Evolutionary conservation across 92 coral and sea anemone genomes (phyloP).

Genomic region (Porites evermanni): DNA sequence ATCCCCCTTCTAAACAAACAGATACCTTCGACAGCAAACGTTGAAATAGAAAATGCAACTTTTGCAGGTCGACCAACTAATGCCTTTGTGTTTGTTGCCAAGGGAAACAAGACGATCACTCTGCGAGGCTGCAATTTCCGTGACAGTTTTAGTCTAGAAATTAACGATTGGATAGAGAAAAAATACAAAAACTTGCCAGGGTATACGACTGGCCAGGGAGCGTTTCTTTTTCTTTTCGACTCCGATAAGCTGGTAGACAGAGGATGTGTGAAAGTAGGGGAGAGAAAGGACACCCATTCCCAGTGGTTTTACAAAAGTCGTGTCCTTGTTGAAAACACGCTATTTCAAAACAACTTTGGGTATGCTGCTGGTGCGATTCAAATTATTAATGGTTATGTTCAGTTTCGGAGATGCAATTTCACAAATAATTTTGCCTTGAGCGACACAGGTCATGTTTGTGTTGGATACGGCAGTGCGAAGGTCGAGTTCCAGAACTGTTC

Average conservation of each 20-base stretch:
- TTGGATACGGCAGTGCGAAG: conserved; percentile 28
- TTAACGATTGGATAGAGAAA: neutral
- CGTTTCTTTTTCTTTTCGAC: conserved; percentile 14
- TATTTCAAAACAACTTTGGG: conserved; percentile 30
- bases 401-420: conserved; percentile 35
- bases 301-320: neutral
- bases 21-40: neutral
- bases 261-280: neutral
- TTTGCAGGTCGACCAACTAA: conserved; percentile 8
- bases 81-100: conserved; percentile 2
- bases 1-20: neutral
- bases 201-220: conserved; percentile 13
- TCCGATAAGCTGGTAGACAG: neutral
- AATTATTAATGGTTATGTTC: conserved; percentile 22
- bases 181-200: neutral
- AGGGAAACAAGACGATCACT: neutral
- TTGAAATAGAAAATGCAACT: conserved; percentile 13
- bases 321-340: conserved; percentile 25
- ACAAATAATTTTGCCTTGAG: conserved; percentile 18
- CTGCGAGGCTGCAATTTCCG: conserved; percentile 15
- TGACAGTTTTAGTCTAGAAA: conserved; percentile 1
- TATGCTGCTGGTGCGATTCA: conserved; percentile 33
- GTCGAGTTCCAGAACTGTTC: conserved; percentile 6
- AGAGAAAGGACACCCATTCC: neutral
- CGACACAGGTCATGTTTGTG: conserved; percentile 1